Conservation (phyloP, 2,113 vertebrate species). For the Cervus canadensis region DNA sequence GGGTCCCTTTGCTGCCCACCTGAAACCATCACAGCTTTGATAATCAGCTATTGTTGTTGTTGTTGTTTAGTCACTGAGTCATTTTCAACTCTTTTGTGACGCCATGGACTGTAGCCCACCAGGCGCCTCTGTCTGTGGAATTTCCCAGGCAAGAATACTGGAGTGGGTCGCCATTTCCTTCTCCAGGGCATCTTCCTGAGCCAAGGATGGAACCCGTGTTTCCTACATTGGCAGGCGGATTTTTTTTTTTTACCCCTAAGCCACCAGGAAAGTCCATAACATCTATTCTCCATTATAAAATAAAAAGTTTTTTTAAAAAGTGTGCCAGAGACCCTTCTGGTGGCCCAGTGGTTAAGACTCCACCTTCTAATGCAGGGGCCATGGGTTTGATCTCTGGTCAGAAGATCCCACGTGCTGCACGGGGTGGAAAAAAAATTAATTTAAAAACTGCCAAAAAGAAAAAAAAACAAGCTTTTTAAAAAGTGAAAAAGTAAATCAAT, state of each 20-base stretch:
- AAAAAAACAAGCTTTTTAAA: not conserved
- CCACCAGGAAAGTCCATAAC: not conserved
- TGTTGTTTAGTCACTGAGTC: not conserved
- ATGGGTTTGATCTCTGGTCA: not conserved
- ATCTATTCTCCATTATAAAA: not conserved
- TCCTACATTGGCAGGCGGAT: not conserved
- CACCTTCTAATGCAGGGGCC: not conserved
- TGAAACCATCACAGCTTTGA: not conserved
- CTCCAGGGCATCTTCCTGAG: not conserved
- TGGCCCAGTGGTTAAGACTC: not conserved
- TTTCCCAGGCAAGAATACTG: not conserved
- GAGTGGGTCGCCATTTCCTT: not conserved
- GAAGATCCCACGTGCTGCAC: accelerated
- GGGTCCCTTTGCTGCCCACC: not conserved
- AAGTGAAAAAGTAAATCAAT: not conserved
- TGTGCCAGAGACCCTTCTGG: not conserved
- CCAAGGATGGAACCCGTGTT: not conserved
- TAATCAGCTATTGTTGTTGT: not conserved
- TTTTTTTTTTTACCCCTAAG: not conserved
- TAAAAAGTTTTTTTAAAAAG: not conserved
- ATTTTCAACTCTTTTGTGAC: not conserved
- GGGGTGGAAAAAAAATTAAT: not conserved
- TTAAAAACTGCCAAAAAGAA: not conserved
- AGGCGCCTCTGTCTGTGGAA: not conserved
- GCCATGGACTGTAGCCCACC: not conserved